Percentiles rank a stretch among this genome's conserved stretches.
Conservation (phyloP, 2,113 vertebrate genomes). For the Aegithalos caudatus region DNA sequence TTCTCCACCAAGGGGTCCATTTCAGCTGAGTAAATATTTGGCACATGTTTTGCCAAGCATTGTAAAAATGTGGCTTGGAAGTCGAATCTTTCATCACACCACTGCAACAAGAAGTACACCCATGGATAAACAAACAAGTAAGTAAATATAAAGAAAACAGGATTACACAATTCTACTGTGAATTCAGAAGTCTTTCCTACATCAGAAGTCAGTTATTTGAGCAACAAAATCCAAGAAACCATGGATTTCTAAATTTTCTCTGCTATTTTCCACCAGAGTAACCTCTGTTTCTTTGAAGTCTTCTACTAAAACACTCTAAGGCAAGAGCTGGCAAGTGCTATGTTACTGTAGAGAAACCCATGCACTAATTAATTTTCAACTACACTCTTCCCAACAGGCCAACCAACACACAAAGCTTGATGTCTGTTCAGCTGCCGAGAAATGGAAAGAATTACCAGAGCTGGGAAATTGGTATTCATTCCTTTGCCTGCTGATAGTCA, state of each 20-base stretch:
- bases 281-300: not conserved
- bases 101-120: slow-evolving; percentile 69
- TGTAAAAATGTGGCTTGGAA: slow-evolving; percentile 78
- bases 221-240: not conserved
- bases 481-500: not conserved
- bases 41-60: slow-evolving; percentile 87
- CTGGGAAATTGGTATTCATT: not conserved
- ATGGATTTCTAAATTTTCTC: not conserved
- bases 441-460: not conserved
- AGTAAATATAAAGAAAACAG: not conserved
- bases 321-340: not conserved
- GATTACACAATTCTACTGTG: not conserved
- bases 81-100: slow-evolving; percentile 83
- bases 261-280: not conserved
- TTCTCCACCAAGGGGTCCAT: slow-evolving; percentile 78
- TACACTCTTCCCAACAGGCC: not conserved
- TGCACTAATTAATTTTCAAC: not conserved
- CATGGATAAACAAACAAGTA: not conserved
- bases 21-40: slow-evolving; percentile 87
- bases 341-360: not conserved
- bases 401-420: not conserved
- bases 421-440: not conserved
- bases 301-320: not conserved
- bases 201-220: not conserved
- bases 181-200: not conserved